Evolutionary conservation across 2,113 vertebrate genomes (phyloP).

Genomic region (Abramis brama): DNA sequence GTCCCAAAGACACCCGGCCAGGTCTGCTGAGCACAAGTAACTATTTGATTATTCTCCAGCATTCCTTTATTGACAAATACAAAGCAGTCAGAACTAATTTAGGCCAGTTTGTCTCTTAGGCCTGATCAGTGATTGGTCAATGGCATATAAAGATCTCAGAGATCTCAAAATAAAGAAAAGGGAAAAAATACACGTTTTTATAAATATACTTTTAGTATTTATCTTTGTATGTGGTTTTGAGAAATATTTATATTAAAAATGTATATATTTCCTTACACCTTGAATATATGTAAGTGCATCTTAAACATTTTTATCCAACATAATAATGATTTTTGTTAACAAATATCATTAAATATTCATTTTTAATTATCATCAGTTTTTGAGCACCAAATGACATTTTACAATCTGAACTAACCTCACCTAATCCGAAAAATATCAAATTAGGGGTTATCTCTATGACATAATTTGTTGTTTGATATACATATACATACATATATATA

Average conservation of each 20-base stretch:
- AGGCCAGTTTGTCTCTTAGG: neutral
- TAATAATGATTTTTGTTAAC: too few species aligned
- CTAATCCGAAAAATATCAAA: too few species aligned
- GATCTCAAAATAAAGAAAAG: neutral
- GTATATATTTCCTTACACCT: neutral
- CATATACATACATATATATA: neutral
- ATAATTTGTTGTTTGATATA: too few species aligned
- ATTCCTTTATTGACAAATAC: conserved; percentile 17
- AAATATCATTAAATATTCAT: too few species aligned
- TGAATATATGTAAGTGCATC: neutral
- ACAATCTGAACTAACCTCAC: neutral
- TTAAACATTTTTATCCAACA: neutral
- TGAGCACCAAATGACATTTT: neutral
- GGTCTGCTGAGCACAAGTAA: conserved; percentile 43
- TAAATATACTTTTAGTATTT: neutral
- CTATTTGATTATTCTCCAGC: conserved; percentile 2
- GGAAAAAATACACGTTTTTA: neutral
- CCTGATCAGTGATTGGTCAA: neutral
- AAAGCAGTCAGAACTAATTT: conserved; percentile 13
- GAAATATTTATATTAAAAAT: neutral
- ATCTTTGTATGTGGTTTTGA: neutral
- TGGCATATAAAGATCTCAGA: neutral
- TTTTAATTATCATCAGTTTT: neutral
- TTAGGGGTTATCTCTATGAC: too few species aligned
- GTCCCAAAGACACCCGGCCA: conserved; percentile 48